Conservation (phyloP, 1,140 invertebrate species). For the Lepidurus couesii region DNA sequence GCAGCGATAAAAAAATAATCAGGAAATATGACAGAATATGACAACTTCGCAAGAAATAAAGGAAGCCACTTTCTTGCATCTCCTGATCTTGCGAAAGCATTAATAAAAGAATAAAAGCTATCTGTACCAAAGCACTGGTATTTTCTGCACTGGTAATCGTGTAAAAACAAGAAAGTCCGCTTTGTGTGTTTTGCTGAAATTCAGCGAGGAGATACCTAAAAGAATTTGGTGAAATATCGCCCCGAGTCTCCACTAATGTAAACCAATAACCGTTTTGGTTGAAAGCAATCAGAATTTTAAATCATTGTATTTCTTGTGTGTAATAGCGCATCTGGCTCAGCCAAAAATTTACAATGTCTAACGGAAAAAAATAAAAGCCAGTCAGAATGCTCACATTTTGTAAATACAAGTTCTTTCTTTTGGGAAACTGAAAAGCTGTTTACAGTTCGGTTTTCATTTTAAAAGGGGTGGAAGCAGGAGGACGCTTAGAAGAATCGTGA, state of each 20-base stretch:
- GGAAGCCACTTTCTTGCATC: too few relatives aligned
- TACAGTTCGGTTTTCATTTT: background rate
- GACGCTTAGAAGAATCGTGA: background rate
- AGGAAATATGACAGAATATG: too few relatives aligned
- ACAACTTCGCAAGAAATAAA: too few relatives aligned
- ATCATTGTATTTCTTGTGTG: background rate
- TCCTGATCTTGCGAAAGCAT: too few relatives aligned
- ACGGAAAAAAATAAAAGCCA: background rate
- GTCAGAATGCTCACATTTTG: background rate
- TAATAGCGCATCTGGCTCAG: background rate
- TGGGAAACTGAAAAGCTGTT: background rate
- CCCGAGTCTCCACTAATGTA: background rate
- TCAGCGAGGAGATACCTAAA: background rate
- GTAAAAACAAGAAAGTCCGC: too few relatives aligned
- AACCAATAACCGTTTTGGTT: conserved; percentile 4
- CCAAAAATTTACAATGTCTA: background rate
- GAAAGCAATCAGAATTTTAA: background rate
- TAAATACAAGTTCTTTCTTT: background rate
- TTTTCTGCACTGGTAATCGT: too few relatives aligned
- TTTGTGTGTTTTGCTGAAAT: background rate
- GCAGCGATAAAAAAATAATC: too few relatives aligned
- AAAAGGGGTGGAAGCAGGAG: background rate
- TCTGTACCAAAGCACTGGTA: too few relatives aligned
- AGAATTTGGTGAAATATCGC: background rate
- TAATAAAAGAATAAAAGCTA: too few relatives aligned